A percentile compares a stretch with the other conserved stretches of the same genome.
These are phyloP conservation scores for Lucifuga dentata DNA, from an alignment of 2,113 vertebrate genomes.

Conservation along the genomic window DNA sequence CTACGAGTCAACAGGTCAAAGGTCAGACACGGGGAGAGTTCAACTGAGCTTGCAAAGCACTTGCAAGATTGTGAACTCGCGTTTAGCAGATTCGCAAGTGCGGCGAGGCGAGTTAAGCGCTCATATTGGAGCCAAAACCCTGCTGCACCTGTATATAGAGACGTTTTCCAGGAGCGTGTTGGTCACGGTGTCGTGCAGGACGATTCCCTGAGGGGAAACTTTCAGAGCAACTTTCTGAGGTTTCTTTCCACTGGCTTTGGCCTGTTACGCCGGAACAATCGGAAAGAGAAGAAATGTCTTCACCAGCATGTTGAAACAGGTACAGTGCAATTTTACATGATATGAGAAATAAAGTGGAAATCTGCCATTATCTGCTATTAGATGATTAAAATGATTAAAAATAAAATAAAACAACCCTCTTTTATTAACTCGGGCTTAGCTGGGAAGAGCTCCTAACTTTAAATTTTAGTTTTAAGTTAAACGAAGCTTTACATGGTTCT, in stretches of 20 bases:
- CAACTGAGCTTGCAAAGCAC: background rate
- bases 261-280: slow-evolving; percentile 74
- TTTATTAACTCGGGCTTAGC: too few species aligned
- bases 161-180: slow-evolving; percentile 90
- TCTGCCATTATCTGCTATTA: too few species aligned
- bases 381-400: too few species aligned
- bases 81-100: background rate
- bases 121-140: background rate
- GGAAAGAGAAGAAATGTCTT: background rate
- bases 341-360: too few species aligned
- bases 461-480: too few species aligned
- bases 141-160: slow-evolving; percentile 92
- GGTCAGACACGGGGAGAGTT: background rate
- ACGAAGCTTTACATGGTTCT: too few species aligned
- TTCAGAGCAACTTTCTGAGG: slow-evolving; percentile 91
- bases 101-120: background rate
- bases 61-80: background rate
- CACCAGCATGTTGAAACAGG: too few species aligned
- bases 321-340: background rate
- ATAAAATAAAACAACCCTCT: too few species aligned
- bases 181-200: slow-evolving; percentile 83
- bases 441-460: too few species aligned
- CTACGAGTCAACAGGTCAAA: slow-evolving; percentile 70
- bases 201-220: slow-evolving; percentile 90
- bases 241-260: slow-evolving; percentile 94